Evolutionary conservation across 2,113 vertebrate species (phyloP).

Genomic region (Nothobranchius furzeri): DNA sequence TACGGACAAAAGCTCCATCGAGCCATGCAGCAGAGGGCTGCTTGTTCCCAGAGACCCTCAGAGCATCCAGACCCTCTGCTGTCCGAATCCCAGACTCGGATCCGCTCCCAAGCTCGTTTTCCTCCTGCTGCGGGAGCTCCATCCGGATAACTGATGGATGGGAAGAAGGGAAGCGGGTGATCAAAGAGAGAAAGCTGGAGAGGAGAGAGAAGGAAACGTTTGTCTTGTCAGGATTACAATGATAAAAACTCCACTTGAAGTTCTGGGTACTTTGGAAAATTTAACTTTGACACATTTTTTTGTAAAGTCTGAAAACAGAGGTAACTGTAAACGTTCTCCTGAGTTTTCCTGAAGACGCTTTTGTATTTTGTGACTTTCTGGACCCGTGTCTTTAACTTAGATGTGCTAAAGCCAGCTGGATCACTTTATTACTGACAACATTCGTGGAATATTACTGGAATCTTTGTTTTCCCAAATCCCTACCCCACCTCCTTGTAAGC

Average conservation of each 20-base stretch:
- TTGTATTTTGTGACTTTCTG: neutral
- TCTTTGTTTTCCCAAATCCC: neutral
- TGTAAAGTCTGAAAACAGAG: neutral
- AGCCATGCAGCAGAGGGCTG: conserved; percentile 69
- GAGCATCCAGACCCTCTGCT: conserved; percentile 55
- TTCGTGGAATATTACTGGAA: neutral
- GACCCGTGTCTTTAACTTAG: neutral
- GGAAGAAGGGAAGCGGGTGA: neutral
- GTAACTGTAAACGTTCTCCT: neutral
- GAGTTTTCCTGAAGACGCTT: neutral
- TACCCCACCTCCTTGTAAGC: neutral
- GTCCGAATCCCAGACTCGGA: conserved; percentile 48
- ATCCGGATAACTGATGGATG: conserved; percentile 25
- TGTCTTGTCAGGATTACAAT: conserved; percentile 11
- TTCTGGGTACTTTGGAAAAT: neutral
- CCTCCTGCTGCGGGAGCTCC: conserved; percentile 36
- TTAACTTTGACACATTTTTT: neutral
- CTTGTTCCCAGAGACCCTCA: conserved; percentile 68
- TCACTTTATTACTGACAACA: neutral
- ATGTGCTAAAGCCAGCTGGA: neutral
- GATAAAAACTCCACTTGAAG: neutral
- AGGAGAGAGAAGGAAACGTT: conserved; percentile 10
- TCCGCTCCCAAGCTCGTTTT: conserved; percentile 5
- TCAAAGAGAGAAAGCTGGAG: conserved; percentile 14
- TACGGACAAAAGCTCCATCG: conserved; percentile 69